Evolutionary conservation across 2,113 vertebrate genomes (phyloP), one percentile per base, ranked within the genome.

Genomic region (Puma concolor): DNA sequence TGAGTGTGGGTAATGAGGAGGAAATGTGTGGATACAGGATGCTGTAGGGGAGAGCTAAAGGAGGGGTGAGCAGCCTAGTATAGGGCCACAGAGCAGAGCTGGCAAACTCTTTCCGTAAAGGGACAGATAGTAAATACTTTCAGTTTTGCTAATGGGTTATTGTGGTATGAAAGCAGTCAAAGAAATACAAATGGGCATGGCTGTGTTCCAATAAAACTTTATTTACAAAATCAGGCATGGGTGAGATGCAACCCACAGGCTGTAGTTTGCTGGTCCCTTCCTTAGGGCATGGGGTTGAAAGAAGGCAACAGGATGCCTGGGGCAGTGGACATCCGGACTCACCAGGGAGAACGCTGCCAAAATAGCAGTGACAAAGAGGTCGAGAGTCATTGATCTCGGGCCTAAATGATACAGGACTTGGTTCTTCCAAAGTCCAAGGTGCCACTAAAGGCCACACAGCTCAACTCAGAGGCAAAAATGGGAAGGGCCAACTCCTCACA

Each of bases 151-250:
- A 36, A 76, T 50, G 15, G 69, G n/a, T 96, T 80, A 44, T 0
- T 36, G 8, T 6, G 21, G 54, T 33, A 36, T 60, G 44, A 84
- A 91, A 79, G 10, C 15, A 91, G 77, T 10, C 69, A 79, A 48
- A 92, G 41, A 29, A 29, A 23, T 66, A 80, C 16, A 25, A 94
- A 64, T 16, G n/a, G 57, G 41, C 7, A 14, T 69, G n/a, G 15
- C 44, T 81, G 2, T 50, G 19, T 91, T 69, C 52, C 13, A 72
- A 83, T 84, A 94, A 94, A 94, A 72, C 52, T 94, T 91, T 94
- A 93, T 88, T 96, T 87, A 77, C 14, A 93, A 38, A 93, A 50
- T n/a, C 11, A 57, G 27, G 77, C 44, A 7, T 63, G 44, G n/a
- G 33, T 19, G 21, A 74, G 29, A 57, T 33, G 16, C 8, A 48